A percentile compares a stretch with the other conserved stretches of the same genome.
Evolutionary conservation across 2,888 invertebrate genomes (phyloP).

Genomic region (Xestoiulus laeticollis): DNA sequence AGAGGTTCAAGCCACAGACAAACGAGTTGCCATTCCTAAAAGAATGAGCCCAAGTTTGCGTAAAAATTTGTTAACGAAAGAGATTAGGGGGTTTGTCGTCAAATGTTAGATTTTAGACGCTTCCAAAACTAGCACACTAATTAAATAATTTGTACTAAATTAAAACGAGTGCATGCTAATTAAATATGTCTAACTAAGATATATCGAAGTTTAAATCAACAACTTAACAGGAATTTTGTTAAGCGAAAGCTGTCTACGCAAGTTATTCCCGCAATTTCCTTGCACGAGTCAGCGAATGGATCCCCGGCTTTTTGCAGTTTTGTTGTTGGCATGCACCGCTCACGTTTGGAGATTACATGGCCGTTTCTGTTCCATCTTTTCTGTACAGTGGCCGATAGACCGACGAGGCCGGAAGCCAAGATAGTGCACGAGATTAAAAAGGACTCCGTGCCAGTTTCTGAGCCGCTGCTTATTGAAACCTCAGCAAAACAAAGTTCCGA

Average conservation of each 20-base stretch:
- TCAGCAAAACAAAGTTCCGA: constrained; percentile 31
- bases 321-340: not conserved
- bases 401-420: constrained; percentile 47
- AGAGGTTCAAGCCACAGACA: not conserved
- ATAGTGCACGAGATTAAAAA: constrained; percentile 46
- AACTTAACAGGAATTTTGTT: not conserved
- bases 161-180: not conserved
- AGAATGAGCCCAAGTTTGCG: not conserved
- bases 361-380: constrained; percentile 35
- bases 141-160: not conserved
- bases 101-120: not conserved
- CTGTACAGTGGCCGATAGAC: constrained; percentile 39
- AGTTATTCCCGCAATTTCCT: not conserved
- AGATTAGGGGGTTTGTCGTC: not conserved
- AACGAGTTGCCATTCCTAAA: not conserved
- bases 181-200: not conserved
- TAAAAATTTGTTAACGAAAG: not conserved
- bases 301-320: constrained; percentile 12
- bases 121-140: not conserved
- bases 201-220: not conserved
- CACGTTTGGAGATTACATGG: constrained; percentile 1
- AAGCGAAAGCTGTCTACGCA: not conserved
- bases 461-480: constrained; percentile 43
- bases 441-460: constrained; percentile 44
- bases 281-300: constrained; percentile 4